Base-by-base conservation (phyloP, 2,113 vertebrate genomes). In the Cyphomyrus plagiostoma region DNA sequence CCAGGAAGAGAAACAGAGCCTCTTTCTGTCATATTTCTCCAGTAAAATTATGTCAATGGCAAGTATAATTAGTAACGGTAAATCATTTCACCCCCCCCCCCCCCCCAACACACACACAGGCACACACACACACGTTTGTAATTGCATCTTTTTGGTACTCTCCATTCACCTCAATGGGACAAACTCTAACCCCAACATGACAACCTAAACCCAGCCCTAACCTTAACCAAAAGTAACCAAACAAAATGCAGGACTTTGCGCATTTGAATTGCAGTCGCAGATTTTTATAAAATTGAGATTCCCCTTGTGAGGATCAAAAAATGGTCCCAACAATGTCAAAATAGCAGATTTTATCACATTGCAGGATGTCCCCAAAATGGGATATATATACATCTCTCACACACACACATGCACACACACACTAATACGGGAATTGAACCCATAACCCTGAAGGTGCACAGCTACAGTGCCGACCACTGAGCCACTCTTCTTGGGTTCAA, bases 1-100 rank as follows among this genome's bases (percentile, higher is more conserved):
- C 90, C 92, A 74, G 92, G 91, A 93, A 92, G 23, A 39, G 13
- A 77, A 84, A 80, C 87, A 88, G 45, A 89, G 82, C 26, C 21
- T 5, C 42, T 8, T 62, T 62, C n/a, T 62, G 56, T n/a, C 46
- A 26, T 30, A 15, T 77, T 62, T 83, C 74, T 87, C 74, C 48
- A 88, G 86, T 84, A 8, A 80, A 80, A 80, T 19, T 3, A 80
- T 42, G 35, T 19, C 26, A 35, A 56, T 5, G 5, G 21, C 53
- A 56, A 21, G 53, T 56, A 56, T 56, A 56, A 56, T 56, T 56
- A 56, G 53, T 56, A 7, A 56, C 53, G 53, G 53, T 21, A 56
- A 21, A 21, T 53, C 50, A 52, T 52, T 52, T 52, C 50, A 3
- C 10, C 0, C 10, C 9, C 2, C 10, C 0, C 10, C 9, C 2